Evolutionary conservation across 2,797 vertebrate species (phyloP).

Genomic region (Glossophaga mutica): DNA sequence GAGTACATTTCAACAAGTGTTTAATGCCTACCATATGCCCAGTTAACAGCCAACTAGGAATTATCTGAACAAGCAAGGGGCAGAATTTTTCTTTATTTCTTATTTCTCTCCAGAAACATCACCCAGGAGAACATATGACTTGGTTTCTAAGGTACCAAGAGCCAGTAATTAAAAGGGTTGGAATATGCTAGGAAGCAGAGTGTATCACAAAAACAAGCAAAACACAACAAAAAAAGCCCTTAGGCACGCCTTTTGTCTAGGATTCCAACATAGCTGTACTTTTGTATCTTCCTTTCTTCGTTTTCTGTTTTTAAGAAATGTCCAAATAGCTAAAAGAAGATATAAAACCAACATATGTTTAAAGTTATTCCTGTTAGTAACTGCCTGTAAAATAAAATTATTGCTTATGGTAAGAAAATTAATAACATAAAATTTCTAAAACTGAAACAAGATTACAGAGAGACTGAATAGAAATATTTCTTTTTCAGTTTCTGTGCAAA

Average conservation of each 20-base stretch:
- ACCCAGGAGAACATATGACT: neutral
- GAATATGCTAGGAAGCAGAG: neutral
- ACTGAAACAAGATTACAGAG: neutral
- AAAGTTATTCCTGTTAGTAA: constrained; percentile 1
- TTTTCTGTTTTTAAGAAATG: constrained; percentile 32
- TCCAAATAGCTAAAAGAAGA: neutral
- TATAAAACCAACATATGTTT: neutral
- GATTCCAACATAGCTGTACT: neutral
- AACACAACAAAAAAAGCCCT: neutral
- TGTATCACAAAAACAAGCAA: neutral
- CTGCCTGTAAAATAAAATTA: constrained; percentile 19
- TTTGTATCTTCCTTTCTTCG: constrained; percentile 3
- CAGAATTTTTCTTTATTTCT: neutral
- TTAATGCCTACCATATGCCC: constrained; percentile 29
- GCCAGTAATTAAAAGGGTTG: neutral
- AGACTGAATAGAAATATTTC: neutral
- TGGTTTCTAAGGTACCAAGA: neutral
- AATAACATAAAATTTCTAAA: neutral
- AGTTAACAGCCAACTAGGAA: neutral
- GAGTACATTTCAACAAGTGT: neutral
- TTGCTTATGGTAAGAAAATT: neutral
- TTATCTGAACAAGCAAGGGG: neutral
- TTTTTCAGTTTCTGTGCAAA: neutral
- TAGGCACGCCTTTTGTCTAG: neutral
- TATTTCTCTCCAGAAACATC: neutral